Conservation (phyloP, 2,888 invertebrate genomes). For the Ganaspis brasiliensis region DNA sequence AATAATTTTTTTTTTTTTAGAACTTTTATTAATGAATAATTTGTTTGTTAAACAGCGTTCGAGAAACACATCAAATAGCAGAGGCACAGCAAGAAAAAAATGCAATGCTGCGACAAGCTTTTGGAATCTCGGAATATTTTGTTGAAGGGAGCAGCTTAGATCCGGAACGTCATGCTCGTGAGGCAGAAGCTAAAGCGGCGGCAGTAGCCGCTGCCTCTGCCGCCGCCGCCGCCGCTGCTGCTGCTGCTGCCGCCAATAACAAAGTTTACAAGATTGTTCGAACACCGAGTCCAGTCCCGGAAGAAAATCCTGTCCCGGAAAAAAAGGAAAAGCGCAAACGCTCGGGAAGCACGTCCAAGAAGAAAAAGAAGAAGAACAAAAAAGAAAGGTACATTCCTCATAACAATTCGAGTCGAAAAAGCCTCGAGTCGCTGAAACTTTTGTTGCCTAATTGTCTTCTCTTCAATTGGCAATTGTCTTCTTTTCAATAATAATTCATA, state of each 20-base stretch:
- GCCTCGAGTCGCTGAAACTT: conserved; percentile 69
- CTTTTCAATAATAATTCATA: too few relatives aligned
- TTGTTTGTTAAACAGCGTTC: conserved; percentile 85
- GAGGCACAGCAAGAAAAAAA: conserved; percentile 98
- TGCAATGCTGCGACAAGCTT: conserved; percentile 94
- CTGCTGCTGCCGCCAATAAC: conserved; percentile 71
- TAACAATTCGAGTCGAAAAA: conserved; percentile 70
- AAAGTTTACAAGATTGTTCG: conserved; percentile 88
- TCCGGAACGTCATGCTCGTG: conserved; percentile 87
- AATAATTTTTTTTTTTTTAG: too few relatives aligned
- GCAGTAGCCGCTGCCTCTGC: conserved; percentile 59
- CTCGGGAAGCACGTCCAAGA: conserved; percentile 81
- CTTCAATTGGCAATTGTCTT: conserved; percentile 6
- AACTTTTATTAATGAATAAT: not conserved
- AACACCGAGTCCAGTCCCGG: conserved; percentile 85
- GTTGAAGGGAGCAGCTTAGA: conserved; percentile 97
- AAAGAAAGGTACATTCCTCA: conserved; percentile 82
- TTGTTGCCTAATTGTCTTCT: conserved; percentile 17
- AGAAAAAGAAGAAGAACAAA: conserved; percentile 87
- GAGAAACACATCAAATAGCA: conserved; percentile 97
- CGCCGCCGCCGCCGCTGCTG: too few relatives aligned
- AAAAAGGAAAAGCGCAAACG: conserved; percentile 79
- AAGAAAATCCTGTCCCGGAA: conserved; percentile 64
- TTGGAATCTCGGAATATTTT: conserved; percentile 96
- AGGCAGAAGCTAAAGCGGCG: conserved; percentile 82